phyloP scores from a whole-genome alignment of 2,888 invertebrate species.

The Tromatobia lineatoria region DNA sequence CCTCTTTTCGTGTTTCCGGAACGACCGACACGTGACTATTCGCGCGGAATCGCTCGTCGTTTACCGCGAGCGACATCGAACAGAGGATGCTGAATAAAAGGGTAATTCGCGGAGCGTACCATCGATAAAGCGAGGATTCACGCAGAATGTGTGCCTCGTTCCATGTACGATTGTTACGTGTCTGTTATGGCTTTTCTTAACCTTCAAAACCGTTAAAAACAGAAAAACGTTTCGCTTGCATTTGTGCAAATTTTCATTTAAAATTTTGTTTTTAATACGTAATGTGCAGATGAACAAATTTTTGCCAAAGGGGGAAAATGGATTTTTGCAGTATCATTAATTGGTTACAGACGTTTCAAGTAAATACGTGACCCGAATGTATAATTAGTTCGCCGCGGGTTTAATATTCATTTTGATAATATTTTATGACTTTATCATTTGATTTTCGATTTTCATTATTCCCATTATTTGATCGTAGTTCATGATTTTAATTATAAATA shows the following conservation, averaged over 20 bases:
- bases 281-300: not conserved
- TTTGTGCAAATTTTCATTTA: not conserved
- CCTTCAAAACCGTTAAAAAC: not conserved
- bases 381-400: not conserved
- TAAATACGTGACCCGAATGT: not conserved
- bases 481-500: not conserved
- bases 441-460: too few species aligned
- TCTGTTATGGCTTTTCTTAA: not conserved
- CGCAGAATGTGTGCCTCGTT: slow-evolving; percentile 13
- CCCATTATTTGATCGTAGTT: too few species aligned
- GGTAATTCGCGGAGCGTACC: slow-evolving; percentile 10
- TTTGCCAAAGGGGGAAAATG: not conserved
- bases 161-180: slow-evolving; percentile 10
- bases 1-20: slow-evolving; percentile 33
- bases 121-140: slow-evolving; percentile 9
- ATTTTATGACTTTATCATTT: too few species aligned
- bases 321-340: not conserved
- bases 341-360: not conserved
- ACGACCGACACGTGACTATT: slow-evolving; percentile 42
- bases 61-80: not conserved
- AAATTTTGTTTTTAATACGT: not conserved
- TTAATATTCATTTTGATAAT: not conserved
- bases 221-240: not conserved
- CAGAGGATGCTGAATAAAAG: slow-evolving; percentile 14
- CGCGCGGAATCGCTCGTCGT: not conserved